Evolutionary conservation across 1,140 invertebrate species (phyloP).

Genomic region (Drosophila yakuba): DNA sequence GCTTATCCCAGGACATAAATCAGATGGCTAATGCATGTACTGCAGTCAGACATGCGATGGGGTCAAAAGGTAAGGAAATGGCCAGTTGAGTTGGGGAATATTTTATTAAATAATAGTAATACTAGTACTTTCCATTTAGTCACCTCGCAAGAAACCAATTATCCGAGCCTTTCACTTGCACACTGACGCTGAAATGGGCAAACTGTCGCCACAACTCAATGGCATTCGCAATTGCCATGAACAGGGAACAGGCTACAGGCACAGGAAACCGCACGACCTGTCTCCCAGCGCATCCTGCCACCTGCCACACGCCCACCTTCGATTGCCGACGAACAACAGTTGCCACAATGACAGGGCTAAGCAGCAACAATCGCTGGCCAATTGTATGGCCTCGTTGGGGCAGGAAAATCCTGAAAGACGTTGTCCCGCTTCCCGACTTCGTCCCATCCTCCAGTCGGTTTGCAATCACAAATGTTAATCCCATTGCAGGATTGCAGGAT

Average conservation of each 20-base stretch:
- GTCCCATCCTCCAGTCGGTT: conserved; percentile 3
- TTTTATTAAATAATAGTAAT: neutral
- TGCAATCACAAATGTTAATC: conserved; percentile 55
- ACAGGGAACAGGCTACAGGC: neutral
- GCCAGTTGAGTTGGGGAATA: neutral
- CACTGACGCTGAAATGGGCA: conserved; percentile 6
- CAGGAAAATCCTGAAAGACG: conserved; percentile 27
- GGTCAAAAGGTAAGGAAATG: neutral
- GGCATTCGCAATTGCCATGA: conserved; percentile 36
- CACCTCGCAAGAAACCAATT: conserved; percentile 23
- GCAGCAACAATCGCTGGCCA: conserved; percentile 62
- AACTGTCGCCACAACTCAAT: conserved; percentile 29
- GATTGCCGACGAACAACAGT: conserved; percentile 45
- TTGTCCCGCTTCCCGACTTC: conserved; percentile 38
- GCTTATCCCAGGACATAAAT: conserved; percentile 56
- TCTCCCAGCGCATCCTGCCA: conserved; percentile 14
- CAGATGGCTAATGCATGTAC: conserved; percentile 55
- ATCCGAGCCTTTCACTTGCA: conserved; percentile 2
- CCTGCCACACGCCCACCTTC: conserved; percentile 13
- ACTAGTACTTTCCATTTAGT: neutral
- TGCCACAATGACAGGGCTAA: conserved; percentile 44
- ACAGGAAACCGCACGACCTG: conserved; percentile 56
- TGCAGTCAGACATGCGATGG: conserved; percentile 73
- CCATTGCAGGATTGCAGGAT: conserved; percentile 33
- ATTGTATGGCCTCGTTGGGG: conserved; percentile 53